phyloP scores from a whole-genome alignment of 2,797 vertebrate genomes.

The Heteromormyrus szaboi region DNA sequence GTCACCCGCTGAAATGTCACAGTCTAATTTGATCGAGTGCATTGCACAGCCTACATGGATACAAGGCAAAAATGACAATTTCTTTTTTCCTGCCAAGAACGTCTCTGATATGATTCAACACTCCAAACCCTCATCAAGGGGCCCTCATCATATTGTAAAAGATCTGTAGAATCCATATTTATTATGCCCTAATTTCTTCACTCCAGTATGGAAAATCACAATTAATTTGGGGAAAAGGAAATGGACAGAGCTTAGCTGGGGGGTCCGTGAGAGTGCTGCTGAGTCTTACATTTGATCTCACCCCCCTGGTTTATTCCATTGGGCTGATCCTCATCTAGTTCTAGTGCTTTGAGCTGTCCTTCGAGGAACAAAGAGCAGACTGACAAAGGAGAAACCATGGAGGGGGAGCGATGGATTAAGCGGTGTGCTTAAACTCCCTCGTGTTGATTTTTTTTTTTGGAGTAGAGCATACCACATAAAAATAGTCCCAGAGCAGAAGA shows the following conservation, averaged over 20 bases:
- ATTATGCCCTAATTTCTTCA: neutral
- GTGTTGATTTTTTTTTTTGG: neutral
- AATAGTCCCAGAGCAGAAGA: conserved; percentile 12
- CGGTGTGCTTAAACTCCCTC: neutral
- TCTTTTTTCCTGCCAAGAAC: neutral
- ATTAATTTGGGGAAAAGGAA: neutral
- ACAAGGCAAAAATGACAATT: neutral
- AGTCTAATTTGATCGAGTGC: neutral
- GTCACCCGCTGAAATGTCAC: neutral
- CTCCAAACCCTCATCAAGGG: neutral
- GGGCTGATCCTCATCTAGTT: neutral
- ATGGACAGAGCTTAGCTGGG: neutral
- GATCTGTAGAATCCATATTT: neutral
- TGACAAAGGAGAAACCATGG: neutral
- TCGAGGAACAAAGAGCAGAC: neutral
- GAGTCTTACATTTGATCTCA: neutral
- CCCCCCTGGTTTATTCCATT: neutral
- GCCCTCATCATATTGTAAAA: neutral
- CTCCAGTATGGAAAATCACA: conserved; percentile 4
- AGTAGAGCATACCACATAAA: neutral
- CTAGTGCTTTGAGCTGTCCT: neutral
- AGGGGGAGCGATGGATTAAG: neutral
- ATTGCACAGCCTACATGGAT: neutral
- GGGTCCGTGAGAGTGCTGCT: neutral
- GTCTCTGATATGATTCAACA: neutral